Conservation (phyloP, 2,113 vertebrate genomes). For the Scophthalmus maximus region DNA sequence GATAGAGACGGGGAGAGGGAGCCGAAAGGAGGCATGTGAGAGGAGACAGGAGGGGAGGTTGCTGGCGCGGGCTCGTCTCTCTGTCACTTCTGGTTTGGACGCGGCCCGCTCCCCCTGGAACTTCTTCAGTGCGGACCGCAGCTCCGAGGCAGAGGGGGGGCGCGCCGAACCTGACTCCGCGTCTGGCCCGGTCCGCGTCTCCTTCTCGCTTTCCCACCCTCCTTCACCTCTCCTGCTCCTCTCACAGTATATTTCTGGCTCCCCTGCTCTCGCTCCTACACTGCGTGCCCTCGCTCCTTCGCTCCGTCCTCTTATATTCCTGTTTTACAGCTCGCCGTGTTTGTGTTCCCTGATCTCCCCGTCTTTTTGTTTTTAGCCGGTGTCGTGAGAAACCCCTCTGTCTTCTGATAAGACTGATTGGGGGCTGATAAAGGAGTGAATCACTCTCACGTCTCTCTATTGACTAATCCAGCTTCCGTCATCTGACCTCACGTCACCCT, state of each 20-base stretch:
- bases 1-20: conserved; percentile 44
- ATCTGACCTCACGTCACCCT: conserved; percentile 37
- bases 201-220: conserved; percentile 46
- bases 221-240: conserved; percentile 19
- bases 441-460: conserved; percentile 41
- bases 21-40: not conserved
- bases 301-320: conserved; percentile 15
- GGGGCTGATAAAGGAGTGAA: conserved; percentile 65
- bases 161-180: conserved; percentile 46
- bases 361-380: conserved; percentile 36
- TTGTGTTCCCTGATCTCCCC: conserved; percentile 41
- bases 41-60: conserved; percentile 28
- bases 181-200: conserved; percentile 44
- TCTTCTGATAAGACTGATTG: conserved; percentile 74
- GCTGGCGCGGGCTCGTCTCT: conserved; percentile 54
- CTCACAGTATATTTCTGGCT: too few relatives aligned
- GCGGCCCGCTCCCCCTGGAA: conserved; percentile 38
- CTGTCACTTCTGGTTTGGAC: conserved; percentile 72
- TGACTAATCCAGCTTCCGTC: conserved; percentile 51
- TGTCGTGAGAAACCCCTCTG: conserved; percentile 71
- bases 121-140: conserved; percentile 49
- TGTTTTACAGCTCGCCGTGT: not conserved
- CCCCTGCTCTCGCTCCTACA: conserved; percentile 7
- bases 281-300: not conserved
- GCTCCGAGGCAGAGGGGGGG: conserved; percentile 26